These are phyloP conservation scores for Dryococelus australis DNA, from an alignment of 2,888 invertebrate genomes.

Conservation along the genomic window DNA sequence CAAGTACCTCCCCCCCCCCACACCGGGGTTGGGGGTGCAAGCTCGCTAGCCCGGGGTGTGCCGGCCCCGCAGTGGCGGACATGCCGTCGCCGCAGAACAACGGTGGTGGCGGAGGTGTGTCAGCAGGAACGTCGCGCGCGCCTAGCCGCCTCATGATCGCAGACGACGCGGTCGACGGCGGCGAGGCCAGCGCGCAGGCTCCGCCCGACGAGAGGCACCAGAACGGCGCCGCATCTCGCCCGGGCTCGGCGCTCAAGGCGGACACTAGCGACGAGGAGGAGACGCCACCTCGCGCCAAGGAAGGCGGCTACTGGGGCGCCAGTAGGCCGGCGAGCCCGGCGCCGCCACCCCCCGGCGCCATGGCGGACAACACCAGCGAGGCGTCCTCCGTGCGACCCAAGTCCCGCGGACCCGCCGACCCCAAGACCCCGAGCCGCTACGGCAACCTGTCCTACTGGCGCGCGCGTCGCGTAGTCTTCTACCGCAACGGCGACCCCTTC, in stretches of 20 bases:
- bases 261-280: not conserved
- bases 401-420: slow-evolving; percentile 66
- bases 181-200: not conserved
- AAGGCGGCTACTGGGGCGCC: slow-evolving; percentile 58
- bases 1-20: no score
- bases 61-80: not conserved
- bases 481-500: slow-evolving; percentile 92
- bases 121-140: not conserved
- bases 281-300: not conserved
- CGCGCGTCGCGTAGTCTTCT: slow-evolving; percentile 86
- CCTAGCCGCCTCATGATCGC: not conserved
- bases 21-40: no score
- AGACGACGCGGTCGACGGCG: not conserved
- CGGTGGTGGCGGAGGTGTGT: no score
- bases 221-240: not conserved
- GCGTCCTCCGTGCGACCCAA: slow-evolving; percentile 67
- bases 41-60: not conserved
- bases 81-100: not conserved
- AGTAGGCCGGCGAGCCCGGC: slow-evolving; percentile 61
- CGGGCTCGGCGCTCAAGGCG: not conserved
- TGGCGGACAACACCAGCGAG: slow-evolving; percentile 63
- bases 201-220: not conserved
- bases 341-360: slow-evolving; percentile 59
- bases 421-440: slow-evolving; percentile 63
- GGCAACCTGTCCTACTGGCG: slow-evolving; percentile 87